phyloP scores from a whole-genome alignment of 2,888 invertebrate species.

The Fissipunctia ypsillon region DNA sequence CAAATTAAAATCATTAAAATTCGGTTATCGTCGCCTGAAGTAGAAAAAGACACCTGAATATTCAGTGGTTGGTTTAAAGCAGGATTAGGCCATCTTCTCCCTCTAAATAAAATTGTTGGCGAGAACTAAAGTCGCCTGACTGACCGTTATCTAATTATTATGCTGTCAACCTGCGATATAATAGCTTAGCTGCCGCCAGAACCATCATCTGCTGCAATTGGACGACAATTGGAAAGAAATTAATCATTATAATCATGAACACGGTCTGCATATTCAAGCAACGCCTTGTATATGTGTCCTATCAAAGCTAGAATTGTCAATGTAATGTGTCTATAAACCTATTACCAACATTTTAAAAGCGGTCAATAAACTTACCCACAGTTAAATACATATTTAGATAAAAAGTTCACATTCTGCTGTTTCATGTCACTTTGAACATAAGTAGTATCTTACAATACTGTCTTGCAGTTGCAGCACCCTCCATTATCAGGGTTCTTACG shows the following conservation, averaged over 20 bases:
- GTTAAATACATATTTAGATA: neutral
- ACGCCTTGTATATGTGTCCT: too few relatives aligned
- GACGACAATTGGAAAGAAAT: neutral
- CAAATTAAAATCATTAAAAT: too few relatives aligned
- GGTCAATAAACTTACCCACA: neutral
- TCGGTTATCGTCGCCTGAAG: too few relatives aligned
- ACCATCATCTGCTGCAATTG: neutral
- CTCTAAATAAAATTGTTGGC: neutral
- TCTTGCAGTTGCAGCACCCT: neutral
- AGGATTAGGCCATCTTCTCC: neutral
- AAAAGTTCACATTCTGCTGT: too few relatives aligned
- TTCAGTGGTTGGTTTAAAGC: neutral
- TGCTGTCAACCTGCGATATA: neutral
- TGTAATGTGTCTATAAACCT: neutral
- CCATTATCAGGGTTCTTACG: neutral
- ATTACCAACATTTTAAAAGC: neutral
- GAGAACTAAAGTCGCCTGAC: neutral
- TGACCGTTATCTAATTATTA: neutral
- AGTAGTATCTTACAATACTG: neutral
- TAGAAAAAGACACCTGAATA: too few relatives aligned
- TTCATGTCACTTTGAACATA: neutral
- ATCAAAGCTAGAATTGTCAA: neutral
- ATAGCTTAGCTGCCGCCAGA: neutral
- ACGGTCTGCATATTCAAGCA: neutral
- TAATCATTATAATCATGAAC: too few relatives aligned